phyloP scores from a whole-genome alignment of 2,113 vertebrate genomes.

The Pogona vitticeps region DNA sequence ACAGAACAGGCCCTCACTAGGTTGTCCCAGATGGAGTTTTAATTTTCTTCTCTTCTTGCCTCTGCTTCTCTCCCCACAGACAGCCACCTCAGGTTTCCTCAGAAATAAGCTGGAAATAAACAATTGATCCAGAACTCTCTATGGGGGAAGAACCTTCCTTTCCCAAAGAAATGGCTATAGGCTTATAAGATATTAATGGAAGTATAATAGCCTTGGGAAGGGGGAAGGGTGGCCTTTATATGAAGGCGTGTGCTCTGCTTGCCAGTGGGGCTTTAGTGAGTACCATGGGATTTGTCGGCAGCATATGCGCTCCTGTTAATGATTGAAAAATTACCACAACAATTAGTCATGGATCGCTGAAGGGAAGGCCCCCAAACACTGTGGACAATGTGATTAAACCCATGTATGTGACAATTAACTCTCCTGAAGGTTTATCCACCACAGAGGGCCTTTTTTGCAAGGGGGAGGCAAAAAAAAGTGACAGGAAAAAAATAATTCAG shows the following conservation, averaged over 20 bases:
- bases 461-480: conserved; percentile 56
- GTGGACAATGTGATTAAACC: conserved; percentile 95
- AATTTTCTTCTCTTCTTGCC: conserved; percentile 50
- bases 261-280: conserved; percentile 73
- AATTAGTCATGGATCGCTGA: conserved; percentile 86
- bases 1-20: conserved; percentile 50
- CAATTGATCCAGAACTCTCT: neutral
- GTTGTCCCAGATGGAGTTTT: conserved; percentile 69
- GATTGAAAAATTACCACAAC: conserved; percentile 91
- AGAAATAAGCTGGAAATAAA: conserved; percentile 28
- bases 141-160: neutral
- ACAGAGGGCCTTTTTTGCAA: conserved; percentile 71
- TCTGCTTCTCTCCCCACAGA: neutral
- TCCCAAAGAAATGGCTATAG: conserved; percentile 26
- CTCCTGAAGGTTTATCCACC: conserved; percentile 83
- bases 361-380: conserved; percentile 77
- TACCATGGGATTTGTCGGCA: conserved; percentile 82
- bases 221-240: conserved; percentile 65
- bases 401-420: conserved; percentile 97
- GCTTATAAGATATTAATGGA: conserved; percentile 70
- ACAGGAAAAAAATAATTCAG: conserved; percentile 67
- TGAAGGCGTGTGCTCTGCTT: conserved; percentile 62
- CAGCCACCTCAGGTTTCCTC: conserved; percentile 3
- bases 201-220: conserved; percentile 42
- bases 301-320: conserved; percentile 95